Evolutionary conservation across 2,113 vertebrate species (phyloP).

Genomic region (Zonotrichia leucophrys): DNA sequence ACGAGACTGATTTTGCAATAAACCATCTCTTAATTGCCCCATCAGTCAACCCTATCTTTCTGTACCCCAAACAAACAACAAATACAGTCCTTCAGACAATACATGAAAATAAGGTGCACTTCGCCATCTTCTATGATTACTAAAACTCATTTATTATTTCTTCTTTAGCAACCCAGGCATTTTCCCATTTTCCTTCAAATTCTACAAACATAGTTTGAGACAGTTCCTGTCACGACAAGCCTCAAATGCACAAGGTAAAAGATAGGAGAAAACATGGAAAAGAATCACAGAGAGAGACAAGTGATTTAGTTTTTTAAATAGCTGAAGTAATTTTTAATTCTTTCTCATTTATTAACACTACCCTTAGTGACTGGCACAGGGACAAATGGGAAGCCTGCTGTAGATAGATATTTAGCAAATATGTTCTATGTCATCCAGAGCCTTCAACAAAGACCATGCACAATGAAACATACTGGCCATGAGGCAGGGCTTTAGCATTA

Average conservation of each 20-base stretch:
- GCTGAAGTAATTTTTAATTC: neutral
- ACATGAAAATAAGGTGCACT: neutral
- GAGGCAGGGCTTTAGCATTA: neutral
- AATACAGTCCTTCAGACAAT: neutral
- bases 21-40: neutral
- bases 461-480: neutral
- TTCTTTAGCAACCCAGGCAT: slow-evolving; percentile 21
- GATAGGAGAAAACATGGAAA: slow-evolving; percentile 25
- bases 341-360: neutral
- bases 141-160: slow-evolving; percentile 21
- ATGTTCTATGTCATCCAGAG: neutral
- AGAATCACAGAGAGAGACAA: slow-evolving; percentile 27
- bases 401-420: neutral
- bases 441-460: neutral
- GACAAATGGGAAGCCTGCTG: neutral
- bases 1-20: neutral
- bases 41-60: neutral
- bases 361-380: neutral
- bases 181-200: slow-evolving; percentile 21
- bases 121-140: neutral
- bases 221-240: slow-evolving; percentile 25
- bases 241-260: slow-evolving; percentile 24
- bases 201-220: slow-evolving; percentile 36
- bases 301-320: slow-evolving; percentile 3
- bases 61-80: neutral